phyloP scores from a whole-genome alignment of 2,113 vertebrate genomes.

The Hippocampus abdominalis region DNA sequence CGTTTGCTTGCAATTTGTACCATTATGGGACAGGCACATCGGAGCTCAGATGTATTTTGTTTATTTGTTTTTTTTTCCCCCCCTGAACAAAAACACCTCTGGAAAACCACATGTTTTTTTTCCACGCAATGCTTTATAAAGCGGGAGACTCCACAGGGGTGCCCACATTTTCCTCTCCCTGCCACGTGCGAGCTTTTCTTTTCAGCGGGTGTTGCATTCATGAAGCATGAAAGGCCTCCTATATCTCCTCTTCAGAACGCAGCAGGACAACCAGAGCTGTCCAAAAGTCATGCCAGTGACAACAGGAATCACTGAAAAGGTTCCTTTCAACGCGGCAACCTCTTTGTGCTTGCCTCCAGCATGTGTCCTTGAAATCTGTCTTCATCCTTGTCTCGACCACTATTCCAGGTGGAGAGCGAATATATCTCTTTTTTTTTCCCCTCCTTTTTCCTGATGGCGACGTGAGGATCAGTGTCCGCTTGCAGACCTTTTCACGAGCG shows the following conservation, averaged over 20 bases:
- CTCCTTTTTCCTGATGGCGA: constrained; percentile 23
- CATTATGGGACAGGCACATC: too few species aligned
- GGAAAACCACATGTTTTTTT: not conserved
- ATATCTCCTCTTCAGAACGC: constrained; percentile 45
- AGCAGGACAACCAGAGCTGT: constrained; percentile 48
- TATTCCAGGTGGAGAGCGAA: constrained; percentile 27
- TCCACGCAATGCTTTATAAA: constrained; percentile 17
- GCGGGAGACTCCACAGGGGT: constrained; percentile 41
- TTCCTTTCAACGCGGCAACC: constrained; percentile 40
- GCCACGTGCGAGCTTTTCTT: constrained; percentile 32
- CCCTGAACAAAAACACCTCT: not conserved
- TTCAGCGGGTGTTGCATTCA: constrained; percentile 58
- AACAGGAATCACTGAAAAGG: constrained; percentile 53
- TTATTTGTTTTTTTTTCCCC: not conserved
- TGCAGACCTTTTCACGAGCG: constrained; percentile 31
- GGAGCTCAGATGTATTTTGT: too few species aligned
- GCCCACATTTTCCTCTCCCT: constrained; percentile 41
- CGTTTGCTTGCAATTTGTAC: too few species aligned
- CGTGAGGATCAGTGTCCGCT: constrained; percentile 34
- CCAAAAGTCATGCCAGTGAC: constrained; percentile 60
- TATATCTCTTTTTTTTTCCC: constrained; percentile 7
- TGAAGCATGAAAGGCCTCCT: constrained; percentile 61
- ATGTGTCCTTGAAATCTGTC: constrained; percentile 44
- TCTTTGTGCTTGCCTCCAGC: constrained; percentile 50
- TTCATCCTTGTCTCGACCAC: constrained; percentile 34